Evolutionary conservation across 2,888 invertebrate genomes (phyloP).

Genomic region (Andrena flavipes): DNA sequence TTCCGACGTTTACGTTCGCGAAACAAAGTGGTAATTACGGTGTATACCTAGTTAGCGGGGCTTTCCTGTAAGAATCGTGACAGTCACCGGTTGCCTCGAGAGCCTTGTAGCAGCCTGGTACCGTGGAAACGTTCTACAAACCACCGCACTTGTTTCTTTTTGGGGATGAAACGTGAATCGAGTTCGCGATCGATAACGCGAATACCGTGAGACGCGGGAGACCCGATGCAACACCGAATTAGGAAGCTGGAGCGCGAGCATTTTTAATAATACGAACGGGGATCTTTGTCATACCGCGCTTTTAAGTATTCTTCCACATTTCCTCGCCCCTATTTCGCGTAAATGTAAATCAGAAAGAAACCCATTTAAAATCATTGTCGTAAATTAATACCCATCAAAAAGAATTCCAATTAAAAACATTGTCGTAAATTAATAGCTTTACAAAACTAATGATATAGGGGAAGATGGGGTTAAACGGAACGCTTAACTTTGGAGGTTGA

Average conservation of each 20-base stretch:
- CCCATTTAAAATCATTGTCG: too few species aligned
- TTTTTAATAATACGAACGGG: background rate
- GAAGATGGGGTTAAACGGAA: too few species aligned
- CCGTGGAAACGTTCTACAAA: slow-evolving; percentile 5
- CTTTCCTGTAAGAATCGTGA: slow-evolving; percentile 35
- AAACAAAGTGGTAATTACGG: slow-evolving; percentile 56
- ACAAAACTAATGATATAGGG: too few species aligned
- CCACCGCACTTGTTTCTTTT: background rate
- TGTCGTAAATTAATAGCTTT: too few species aligned
- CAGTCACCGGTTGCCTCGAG: slow-evolving; percentile 26
- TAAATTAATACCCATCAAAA: too few species aligned
- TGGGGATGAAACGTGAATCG: background rate
- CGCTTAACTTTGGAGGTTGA: too few species aligned
- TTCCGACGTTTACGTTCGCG: slow-evolving; percentile 47
- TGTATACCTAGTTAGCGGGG: slow-evolving; percentile 44
- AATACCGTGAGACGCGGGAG: background rate
- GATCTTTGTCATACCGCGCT: background rate
- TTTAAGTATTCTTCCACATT: background rate
- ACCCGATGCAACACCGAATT: background rate
- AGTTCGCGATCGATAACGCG: background rate
- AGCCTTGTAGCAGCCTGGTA: background rate
- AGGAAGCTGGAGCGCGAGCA: background rate
- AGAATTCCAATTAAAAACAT: too few species aligned
- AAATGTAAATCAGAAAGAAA: too few species aligned
- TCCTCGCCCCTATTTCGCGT: background rate